Percentiles rank a stretch among this genome's conserved stretches.
Conservation (phyloP, 2,888 invertebrate genomes). For the Patella pellucida region DNA sequence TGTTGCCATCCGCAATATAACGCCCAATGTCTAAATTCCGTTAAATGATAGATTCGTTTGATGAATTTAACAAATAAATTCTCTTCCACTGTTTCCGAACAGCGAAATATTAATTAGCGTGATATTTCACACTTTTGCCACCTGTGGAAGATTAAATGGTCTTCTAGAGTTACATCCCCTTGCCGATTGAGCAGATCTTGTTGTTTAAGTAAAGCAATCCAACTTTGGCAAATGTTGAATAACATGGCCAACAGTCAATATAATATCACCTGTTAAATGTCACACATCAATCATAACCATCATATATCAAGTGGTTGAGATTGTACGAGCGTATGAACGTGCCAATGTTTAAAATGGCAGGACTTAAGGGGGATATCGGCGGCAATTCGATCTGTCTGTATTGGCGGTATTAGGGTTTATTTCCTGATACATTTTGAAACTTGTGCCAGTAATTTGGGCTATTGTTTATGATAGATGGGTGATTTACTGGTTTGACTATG, state of each 20-base stretch:
- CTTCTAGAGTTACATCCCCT: constrained; percentile 2
- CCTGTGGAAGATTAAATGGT: neutral
- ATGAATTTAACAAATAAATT: no score
- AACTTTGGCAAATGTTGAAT: constrained; percentile 4
- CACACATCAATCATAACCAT: constrained; percentile 3
- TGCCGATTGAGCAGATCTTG: neutral
- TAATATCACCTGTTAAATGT: constrained; percentile 7
- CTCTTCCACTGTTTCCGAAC: no score
- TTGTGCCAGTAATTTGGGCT: neutral
- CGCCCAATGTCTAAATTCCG: no score
- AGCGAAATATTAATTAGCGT: no score
- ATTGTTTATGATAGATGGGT: no score
- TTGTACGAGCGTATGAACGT: neutral
- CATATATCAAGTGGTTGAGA: neutral
- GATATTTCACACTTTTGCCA: neutral
- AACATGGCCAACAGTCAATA: neutral
- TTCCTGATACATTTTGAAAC: neutral
- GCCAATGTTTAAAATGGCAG: neutral
- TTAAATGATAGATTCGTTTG: no score
- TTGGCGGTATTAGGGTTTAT: neutral
- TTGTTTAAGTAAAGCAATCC: constrained; percentile 7
- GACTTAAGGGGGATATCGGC: neutral
- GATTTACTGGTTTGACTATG: no score
- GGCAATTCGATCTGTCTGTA: neutral
- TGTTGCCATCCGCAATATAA: no score